Evolutionary conservation across 2,797 vertebrate genomes (phyloP).

Genomic region (Platalea minor): DNA sequence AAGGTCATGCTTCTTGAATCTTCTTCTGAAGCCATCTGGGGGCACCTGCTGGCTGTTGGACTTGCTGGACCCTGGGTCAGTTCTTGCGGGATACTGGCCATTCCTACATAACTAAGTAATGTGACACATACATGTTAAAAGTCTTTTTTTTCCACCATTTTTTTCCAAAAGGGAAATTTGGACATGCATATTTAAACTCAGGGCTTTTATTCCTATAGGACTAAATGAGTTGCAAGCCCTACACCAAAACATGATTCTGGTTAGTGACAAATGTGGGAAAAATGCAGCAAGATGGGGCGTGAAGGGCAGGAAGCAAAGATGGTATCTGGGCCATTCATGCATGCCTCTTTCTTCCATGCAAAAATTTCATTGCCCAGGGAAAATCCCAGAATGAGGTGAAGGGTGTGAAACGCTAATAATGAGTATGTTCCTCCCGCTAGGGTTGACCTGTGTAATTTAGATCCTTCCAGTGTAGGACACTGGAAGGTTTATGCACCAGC

Average conservation of each 20-base stretch:
- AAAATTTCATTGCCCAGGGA: neutral
- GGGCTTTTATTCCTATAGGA: neutral
- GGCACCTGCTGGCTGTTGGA: conserved; percentile 1
- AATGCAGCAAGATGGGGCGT: neutral
- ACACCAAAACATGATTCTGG: neutral
- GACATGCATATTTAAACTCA: neutral
- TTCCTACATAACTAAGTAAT: neutral
- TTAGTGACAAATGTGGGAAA: neutral
- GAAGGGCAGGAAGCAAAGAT: neutral
- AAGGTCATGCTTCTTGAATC: neutral
- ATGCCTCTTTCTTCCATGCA: neutral
- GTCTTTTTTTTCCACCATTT: neutral
- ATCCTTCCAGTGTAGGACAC: neutral
- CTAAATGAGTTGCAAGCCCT: neutral
- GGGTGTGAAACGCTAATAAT: neutral
- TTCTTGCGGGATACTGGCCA: neutral
- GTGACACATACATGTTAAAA: neutral
- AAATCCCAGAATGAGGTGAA: neutral
- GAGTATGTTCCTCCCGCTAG: neutral
- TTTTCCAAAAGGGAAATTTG: neutral
- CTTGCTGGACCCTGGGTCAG: neutral
- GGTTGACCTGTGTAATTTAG: neutral
- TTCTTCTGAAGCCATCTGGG: conserved; percentile 2
- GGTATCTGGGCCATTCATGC: neutral
- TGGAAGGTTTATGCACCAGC: neutral